Conservation (phyloP, 2,888 invertebrate species). For the Cremastinae sp. region DNA sequence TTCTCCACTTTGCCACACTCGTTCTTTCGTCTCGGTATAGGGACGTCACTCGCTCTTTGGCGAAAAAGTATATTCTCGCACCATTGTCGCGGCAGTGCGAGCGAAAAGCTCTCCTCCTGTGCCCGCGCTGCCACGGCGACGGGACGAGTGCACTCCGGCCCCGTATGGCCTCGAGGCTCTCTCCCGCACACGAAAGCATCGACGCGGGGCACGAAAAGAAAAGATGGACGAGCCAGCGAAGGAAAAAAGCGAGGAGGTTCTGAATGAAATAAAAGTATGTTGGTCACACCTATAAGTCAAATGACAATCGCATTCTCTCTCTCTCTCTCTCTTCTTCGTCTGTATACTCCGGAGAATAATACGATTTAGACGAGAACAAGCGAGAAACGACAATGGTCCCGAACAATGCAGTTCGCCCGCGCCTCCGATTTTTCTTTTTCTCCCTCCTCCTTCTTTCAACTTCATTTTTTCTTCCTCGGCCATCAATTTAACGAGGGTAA, state of each 20-base stretch:
- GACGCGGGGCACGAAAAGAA: constrained; percentile 17
- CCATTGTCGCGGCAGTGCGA: constrained; percentile 48
- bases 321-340: constrained; percentile 11
- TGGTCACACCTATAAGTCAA: constrained; percentile 45
- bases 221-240: constrained; percentile 14
- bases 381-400: constrained; percentile 22
- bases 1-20: constrained; percentile 52
- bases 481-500: constrained; percentile 41
- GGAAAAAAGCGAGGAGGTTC: background rate
- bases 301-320: constrained; percentile 42
- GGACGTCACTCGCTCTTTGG: constrained; percentile 21
- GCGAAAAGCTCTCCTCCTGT: constrained; percentile 14
- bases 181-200: constrained; percentile 11
- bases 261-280: constrained; percentile 49
- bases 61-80: constrained; percentile 40
- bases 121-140: background rate
- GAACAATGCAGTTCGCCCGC: constrained; percentile 53
- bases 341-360: constrained; percentile 11
- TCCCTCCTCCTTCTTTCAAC: constrained; percentile 2
- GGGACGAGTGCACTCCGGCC: constrained; percentile 23
- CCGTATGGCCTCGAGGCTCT: constrained; percentile 34
- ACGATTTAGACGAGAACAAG: constrained; percentile 21
- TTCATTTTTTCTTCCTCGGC: constrained; percentile 16
- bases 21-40: constrained; percentile 43
- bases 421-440: constrained; percentile 36